Evolutionary conservation across 1,140 invertebrate genomes (phyloP).

Genomic region (Drosophila simulans): DNA sequence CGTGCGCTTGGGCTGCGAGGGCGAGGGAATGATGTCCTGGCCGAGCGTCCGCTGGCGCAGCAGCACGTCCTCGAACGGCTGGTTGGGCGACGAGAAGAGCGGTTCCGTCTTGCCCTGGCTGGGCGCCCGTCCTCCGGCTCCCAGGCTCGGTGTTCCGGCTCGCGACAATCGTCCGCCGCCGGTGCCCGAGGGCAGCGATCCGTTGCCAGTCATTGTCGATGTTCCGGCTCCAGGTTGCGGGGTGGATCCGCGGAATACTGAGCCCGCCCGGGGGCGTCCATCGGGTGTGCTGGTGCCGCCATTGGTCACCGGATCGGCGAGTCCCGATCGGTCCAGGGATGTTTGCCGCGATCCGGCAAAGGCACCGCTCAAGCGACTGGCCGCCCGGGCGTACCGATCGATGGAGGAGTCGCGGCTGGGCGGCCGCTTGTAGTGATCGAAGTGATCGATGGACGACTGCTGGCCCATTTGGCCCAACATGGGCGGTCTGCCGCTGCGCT

Average conservation of each 20-base stretch:
- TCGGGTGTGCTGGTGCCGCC: conserved; percentile 85
- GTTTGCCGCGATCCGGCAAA: conserved; percentile 89
- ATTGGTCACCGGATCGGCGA: conserved; percentile 66
- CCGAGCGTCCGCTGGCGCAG: conserved; percentile 91
- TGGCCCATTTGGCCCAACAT: conserved; percentile 85
- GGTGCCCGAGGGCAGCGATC: conserved; percentile 85
- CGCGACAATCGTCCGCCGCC: conserved; percentile 84
- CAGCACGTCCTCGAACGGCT: conserved; percentile 92
- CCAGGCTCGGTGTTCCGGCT: conserved; percentile 84
- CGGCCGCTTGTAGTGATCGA: conserved; percentile 97
- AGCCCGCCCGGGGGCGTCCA: conserved; percentile 85
- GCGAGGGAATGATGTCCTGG: conserved; percentile 94
- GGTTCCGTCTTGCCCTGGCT: conserved; percentile 63
- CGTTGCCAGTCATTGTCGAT: conserved; percentile 85
- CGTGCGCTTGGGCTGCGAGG: conserved; percentile 93
- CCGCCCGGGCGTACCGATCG: conserved; percentile 90
- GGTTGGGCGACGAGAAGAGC: conserved; percentile 74
- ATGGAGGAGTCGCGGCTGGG: conserved; percentile 94
- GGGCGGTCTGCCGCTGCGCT: conserved; percentile 85
- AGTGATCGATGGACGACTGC: conserved; percentile 88
- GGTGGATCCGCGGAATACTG: conserved; percentile 58
- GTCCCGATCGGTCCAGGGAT: conserved; percentile 88
- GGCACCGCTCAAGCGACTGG: conserved; percentile 85
- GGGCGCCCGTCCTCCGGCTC: conserved; percentile 54
- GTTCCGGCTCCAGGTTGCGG: conserved; percentile 82